Evolutionary conservation across 2,797 vertebrate genomes (phyloP).

Genomic region (Atherinosoma microstoma): DNA sequence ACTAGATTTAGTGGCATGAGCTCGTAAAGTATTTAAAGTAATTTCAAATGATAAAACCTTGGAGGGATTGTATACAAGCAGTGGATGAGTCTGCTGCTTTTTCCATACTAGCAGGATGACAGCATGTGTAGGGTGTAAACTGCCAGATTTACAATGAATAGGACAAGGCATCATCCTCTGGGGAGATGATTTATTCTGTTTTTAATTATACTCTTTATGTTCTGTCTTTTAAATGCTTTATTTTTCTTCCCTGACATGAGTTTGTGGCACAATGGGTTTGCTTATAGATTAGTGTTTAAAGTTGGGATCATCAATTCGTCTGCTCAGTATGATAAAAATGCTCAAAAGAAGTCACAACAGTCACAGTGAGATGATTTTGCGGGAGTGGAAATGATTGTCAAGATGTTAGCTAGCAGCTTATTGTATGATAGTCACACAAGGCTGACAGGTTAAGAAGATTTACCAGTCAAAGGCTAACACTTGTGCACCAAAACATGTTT

Average conservation of each 20-base stretch:
- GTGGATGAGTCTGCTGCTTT: background rate
- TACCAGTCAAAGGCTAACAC: background rate
- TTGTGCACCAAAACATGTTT: background rate
- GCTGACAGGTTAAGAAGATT: background rate
- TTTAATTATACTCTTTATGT: no score
- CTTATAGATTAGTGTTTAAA: no score
- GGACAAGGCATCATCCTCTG: no score
- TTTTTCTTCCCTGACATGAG: no score
- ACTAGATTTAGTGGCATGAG: background rate
- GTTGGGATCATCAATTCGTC: background rate
- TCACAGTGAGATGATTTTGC: background rate
- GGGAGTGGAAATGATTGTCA: background rate
- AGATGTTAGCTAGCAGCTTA: background rate
- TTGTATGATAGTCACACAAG: background rate
- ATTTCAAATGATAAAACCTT: background rate
- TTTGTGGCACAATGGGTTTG: no score
- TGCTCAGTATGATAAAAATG: background rate
- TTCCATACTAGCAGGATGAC: background rate
- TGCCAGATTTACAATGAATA: background rate
- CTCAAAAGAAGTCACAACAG: background rate
- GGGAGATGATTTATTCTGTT: no score
- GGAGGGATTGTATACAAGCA: background rate
- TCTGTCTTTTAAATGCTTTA: no score
- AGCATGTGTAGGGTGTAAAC: background rate
- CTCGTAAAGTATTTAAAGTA: background rate